Base-by-base conservation (phyloP, 2,888 invertebrate genomes). In the Dorcus parallelipipedus region DNA sequence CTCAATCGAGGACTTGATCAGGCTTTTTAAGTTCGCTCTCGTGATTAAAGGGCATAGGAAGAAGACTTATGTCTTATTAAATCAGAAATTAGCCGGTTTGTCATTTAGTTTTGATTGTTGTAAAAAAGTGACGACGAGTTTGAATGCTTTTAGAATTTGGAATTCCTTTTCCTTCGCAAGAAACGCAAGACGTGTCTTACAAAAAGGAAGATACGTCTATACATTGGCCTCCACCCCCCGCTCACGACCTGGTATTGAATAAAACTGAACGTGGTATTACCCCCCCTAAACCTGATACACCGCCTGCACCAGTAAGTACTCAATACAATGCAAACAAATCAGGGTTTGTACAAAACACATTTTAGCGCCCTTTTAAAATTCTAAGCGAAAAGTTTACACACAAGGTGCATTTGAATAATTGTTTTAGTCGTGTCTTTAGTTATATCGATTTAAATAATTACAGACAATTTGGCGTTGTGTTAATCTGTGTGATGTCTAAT, bases 221-320 rank as follows among this genome's bases (percentile, higher is more conserved):
- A 23, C 65, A 62, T 42, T 70, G 69, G 71, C 72, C 67, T 40
- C 70, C 70, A 49, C 69, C 70, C 2, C 70, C 71, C 3, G 54
- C 64, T 9, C 64, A 62, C 39, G 63, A 67, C n/a, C 52, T 59
- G 17, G 39, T 61, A 20, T 58, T 61, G 38, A 58, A 58, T 33
- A 60, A 42, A 20, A 57, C 49, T n/a, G 42, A 47, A 14, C 54
- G 59, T 9, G 53, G 62, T 33, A 69, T 69, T 10, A 69, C 76
- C 1, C 79, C 80, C 9, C 79, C 80, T 1, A 81, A 81, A 64
- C 79, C 80, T 2, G 79, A 81, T 67, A 79, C 80, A n/a, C 79
- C 81, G 20, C 79, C 78, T 10, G 70, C 72, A 39, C 76, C 79
- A 56, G 80, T 80, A 74, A 69, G 68, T 67, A 38, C 55, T 50